A percentile compares a stretch with the other conserved stretches of the same genome.
Conservation (phyloP, 1,140 invertebrate species). For the Camponotus pennsylvanicus region DNA sequence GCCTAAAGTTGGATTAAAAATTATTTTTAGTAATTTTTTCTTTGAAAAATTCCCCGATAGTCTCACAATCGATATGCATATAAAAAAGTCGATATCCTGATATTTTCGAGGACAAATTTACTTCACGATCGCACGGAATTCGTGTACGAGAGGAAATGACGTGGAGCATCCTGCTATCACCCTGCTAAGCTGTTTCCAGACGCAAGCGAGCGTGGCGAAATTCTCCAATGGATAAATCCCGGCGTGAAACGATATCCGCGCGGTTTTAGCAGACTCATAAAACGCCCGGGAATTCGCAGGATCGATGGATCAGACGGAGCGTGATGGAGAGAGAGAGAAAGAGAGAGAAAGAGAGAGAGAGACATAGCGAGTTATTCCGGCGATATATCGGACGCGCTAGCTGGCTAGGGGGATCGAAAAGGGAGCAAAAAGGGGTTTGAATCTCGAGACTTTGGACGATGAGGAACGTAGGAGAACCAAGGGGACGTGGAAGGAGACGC, state of each 20-base stretch:
- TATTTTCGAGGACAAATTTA: too few species aligned
- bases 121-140: not conserved
- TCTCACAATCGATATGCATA: not conserved
- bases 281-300: constrained; percentile 9
- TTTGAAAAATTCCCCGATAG: not conserved
- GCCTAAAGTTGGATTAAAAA: not conserved
- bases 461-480: constrained; percentile 14
- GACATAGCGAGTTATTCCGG: constrained; percentile 3
- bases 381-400: constrained; percentile 26
- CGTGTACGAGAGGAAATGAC: not conserved
- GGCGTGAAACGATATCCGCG: constrained; percentile 19
- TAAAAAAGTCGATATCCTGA: not conserved
- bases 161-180: not conserved
- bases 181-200: not conserved
- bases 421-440: constrained; percentile 40
- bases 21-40: not conserved
- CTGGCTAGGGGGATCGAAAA: not conserved
- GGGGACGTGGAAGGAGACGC: constrained; percentile 20
- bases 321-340: not conserved
- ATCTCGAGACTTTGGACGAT: constrained; percentile 48
- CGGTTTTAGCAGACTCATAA: constrained; percentile 16
- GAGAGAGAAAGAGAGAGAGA: not conserved
- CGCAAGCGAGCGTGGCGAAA: not conserved
- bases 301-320: constrained; percentile 42
- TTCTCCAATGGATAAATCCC: constrained; percentile 14